Base-by-base conservation (phyloP, 1,140 invertebrate species). In the Pseudobourletiella spinata region DNA sequence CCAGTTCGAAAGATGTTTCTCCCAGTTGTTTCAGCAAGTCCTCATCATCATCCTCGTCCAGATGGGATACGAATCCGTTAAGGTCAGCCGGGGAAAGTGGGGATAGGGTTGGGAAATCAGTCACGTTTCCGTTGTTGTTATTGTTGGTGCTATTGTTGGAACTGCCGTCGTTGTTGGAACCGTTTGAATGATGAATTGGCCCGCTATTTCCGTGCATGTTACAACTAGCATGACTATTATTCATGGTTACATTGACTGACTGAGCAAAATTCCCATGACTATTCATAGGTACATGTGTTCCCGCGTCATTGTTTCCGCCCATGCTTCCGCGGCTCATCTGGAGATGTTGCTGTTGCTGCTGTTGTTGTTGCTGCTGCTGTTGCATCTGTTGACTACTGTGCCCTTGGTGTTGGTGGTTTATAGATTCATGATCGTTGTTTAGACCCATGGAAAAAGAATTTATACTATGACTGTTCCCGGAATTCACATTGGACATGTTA, bases 21-120 rank as follows among this genome's bases (percentile, higher is more conserved):
- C 79, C 82, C 14, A 86, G 75, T 67, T 86, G 83, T 67, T 85
- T 84, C 57, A 87, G 81, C 55, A 87, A 82, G 66, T 86, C 84
- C 59, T 86, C 84, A 16, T 84, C n/a, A 55, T 55, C 52, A 66
- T 84, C 82, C 16, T 79, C 77, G 6, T 81, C 80, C n/a, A 74
- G 68, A n/a, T 63, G 69, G 43, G 72, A 71, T 29, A 77, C 77
- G 62, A 84, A 79, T 65, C 80, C 83, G 56, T 80, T 81, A 46
- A 85, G 76, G 74, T 85, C 83, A 16, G 83, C 82, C 71, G 85
- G 82, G 30, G 82, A 82, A 50, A 85, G 73, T 71, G 85, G 84
- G 3, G 83, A 73, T 28, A 76, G 62, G 14, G 73, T 71, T 8
- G 72, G 71, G 18, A 71, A 61, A 18, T 73, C 72, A 20, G 25